Conservation (phyloP, 2,888 invertebrate species). For the Colletes collaris region DNA sequence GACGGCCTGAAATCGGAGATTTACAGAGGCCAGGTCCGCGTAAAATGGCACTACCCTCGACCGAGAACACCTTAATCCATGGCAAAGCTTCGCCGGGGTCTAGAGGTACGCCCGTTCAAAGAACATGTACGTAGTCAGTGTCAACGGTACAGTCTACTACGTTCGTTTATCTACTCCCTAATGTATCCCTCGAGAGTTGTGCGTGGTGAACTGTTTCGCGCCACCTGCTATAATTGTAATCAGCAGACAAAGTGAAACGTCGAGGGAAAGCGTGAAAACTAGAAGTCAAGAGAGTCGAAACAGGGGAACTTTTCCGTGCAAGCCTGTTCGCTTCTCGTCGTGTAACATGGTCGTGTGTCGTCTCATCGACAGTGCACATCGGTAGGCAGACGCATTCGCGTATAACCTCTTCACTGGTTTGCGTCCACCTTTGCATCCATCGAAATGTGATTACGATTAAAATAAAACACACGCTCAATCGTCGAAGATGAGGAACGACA, state of each 20-base stretch:
- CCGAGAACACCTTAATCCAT: slow-evolving; percentile 74
- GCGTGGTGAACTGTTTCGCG: slow-evolving; percentile 61
- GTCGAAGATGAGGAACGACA: slow-evolving; percentile 68
- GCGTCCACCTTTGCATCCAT: slow-evolving; percentile 21
- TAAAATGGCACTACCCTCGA: slow-evolving; percentile 81
- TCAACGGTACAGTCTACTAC: slow-evolving; percentile 58
- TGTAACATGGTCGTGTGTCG: slow-evolving; percentile 67
- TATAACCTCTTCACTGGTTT: slow-evolving; percentile 59
- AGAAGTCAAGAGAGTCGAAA: slow-evolving; percentile 46
- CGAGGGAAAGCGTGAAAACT: slow-evolving; percentile 71
- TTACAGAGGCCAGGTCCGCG: slow-evolving; percentile 56
- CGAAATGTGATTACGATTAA: slow-evolving; percentile 63
- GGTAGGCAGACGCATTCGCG: slow-evolving; percentile 48
- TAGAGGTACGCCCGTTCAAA: slow-evolving; percentile 68
- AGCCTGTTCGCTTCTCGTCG: slow-evolving; percentile 37
- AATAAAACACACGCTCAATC: slow-evolving; percentile 21
- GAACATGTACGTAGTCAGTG: slow-evolving; percentile 67
- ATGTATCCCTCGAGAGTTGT: slow-evolving; percentile 51
- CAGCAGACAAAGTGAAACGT: slow-evolving; percentile 65
- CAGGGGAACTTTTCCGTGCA: slow-evolving; percentile 57
- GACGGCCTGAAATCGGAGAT: slow-evolving; percentile 59
- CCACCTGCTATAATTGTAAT: slow-evolving; percentile 64
- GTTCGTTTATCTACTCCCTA: slow-evolving; percentile 48
- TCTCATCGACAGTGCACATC: slow-evolving; percentile 62
- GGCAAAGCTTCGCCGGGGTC: slow-evolving; percentile 63